Percentiles rank a stretch among this genome's conserved stretches.
Conservation (phyloP, 2,888 invertebrate genomes). For the Aleiodes testaceus region DNA sequence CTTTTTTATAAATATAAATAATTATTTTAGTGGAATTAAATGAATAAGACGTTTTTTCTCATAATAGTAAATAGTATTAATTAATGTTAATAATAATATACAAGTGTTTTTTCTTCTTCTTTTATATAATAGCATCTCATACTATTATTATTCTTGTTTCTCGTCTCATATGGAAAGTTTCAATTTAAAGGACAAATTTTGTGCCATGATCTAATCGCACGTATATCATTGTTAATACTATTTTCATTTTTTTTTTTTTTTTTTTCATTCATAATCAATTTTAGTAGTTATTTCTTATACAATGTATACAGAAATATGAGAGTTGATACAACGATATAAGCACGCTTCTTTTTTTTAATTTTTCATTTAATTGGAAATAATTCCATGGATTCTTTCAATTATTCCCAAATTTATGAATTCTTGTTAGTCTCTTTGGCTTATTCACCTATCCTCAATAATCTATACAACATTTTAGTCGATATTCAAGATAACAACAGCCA, state of each 20-base stretch:
- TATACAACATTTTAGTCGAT: slow-evolving; percentile 55
- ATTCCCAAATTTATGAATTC: slow-evolving; percentile 2
- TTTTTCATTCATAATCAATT: slow-evolving; percentile 14
- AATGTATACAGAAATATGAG: slow-evolving; percentile 19
- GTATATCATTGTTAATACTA: slow-evolving; percentile 16
- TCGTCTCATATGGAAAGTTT: slow-evolving; percentile 26
- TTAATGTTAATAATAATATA: slow-evolving; percentile 55
- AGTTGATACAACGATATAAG: slow-evolving; percentile 18
- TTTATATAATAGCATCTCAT: slow-evolving; percentile 53
- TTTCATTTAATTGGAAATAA: neutral
- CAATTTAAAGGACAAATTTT: slow-evolving; percentile 33
- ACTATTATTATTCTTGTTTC: slow-evolving; percentile 45
- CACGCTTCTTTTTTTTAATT: neutral
- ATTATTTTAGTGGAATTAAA: no score
- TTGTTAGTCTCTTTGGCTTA: slow-evolving; percentile 33
- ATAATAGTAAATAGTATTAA: slow-evolving; percentile 40
- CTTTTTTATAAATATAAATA: no score
- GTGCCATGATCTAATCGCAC: slow-evolving; percentile 26
- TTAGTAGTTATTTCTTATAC: neutral
- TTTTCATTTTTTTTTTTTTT: slow-evolving; percentile 3
- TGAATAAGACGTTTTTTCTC: slow-evolving; percentile 1
- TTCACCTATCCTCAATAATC: slow-evolving; percentile 46
- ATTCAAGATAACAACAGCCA: slow-evolving; percentile 58
- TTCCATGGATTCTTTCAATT: slow-evolving; percentile 22
- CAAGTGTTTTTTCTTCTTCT: slow-evolving; percentile 43